phyloP scores from a whole-genome alignment of 2,113 vertebrate species.

The Neogale vison region DNA sequence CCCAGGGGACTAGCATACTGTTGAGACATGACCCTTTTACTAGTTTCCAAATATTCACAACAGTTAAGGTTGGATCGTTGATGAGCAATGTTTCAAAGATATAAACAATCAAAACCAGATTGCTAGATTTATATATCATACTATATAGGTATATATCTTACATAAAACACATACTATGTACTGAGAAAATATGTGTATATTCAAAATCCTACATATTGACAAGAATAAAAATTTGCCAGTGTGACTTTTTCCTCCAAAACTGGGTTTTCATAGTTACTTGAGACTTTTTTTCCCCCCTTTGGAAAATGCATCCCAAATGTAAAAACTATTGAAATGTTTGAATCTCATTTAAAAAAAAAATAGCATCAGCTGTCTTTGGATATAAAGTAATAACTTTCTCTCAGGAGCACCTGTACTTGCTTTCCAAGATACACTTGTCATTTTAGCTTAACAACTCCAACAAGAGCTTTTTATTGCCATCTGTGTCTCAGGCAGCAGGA shows the following conservation, averaged over 20 bases:
- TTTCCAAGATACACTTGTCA: slow-evolving; percentile 73
- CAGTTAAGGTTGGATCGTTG: not conserved
- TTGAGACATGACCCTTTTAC: not conserved
- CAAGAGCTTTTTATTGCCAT: slow-evolving; percentile 72
- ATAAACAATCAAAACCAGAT: not conserved
- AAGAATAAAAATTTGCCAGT: not conserved
- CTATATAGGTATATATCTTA: not conserved
- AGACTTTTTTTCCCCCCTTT: not conserved
- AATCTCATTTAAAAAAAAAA: slow-evolving; percentile 17
- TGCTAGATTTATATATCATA: not conserved
- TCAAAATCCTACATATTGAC: not conserved
- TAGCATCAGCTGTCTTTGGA: slow-evolving; percentile 71
- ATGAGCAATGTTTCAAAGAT: not conserved
- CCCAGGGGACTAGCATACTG: not conserved
- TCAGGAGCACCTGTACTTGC: slow-evolving; percentile 71
- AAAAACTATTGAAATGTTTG: slow-evolving; percentile 56
- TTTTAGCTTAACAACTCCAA: slow-evolving; percentile 76
- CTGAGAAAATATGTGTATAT: not conserved
- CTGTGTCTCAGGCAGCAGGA: slow-evolving; percentile 65
- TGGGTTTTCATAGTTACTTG: not conserved
- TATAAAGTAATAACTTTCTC: slow-evolving; percentile 74
- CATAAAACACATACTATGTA: not conserved
- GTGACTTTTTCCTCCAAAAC: not conserved
- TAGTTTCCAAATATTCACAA: not conserved
- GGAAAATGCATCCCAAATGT: slow-evolving; percentile 67